Evolutionary conservation across 1,140 invertebrate genomes (phyloP).

Genomic region (Solenopsis fugax): DNA sequence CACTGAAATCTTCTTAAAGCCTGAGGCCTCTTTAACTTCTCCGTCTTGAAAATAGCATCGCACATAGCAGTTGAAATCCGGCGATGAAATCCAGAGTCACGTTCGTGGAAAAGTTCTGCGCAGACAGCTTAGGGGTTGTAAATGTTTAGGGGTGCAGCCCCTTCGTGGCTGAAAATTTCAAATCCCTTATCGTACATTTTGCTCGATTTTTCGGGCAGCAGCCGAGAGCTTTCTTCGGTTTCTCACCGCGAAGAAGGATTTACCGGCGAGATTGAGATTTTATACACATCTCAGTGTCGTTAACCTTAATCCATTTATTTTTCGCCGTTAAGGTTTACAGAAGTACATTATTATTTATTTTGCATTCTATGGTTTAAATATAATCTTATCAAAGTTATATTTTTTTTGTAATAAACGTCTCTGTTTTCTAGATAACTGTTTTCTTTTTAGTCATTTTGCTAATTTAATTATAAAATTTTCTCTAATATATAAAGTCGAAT

Average conservation of each 20-base stretch:
- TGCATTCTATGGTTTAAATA: neutral
- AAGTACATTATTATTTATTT: constrained; percentile 39
- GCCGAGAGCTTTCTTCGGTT: constrained; percentile 42
- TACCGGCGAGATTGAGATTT: constrained; percentile 21
- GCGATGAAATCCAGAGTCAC: constrained; percentile 47
- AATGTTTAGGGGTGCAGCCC: constrained; percentile 47
- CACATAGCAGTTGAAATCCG: constrained; percentile 10
- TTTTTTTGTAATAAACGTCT: neutral
- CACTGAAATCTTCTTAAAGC: constrained; percentile 30
- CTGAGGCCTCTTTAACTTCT: constrained; percentile 4
- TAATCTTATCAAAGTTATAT: constrained; percentile 17
- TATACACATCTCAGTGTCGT: constrained; percentile 54
- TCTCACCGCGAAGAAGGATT: constrained; percentile 52
- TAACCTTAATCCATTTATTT: constrained; percentile 56
- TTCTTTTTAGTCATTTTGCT: neutral
- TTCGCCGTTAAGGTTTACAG: constrained; percentile 1
- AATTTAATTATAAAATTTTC: neutral
- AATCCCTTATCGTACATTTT: constrained; percentile 58
- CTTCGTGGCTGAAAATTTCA: constrained; percentile 55
- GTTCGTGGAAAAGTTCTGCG: constrained; percentile 48
- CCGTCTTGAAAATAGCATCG: constrained; percentile 24
- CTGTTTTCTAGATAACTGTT: neutral
- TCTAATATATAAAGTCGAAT: neutral
- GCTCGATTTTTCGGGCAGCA: constrained; percentile 19
- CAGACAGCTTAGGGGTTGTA: constrained; percentile 48